These are phyloP conservation scores for Heteronetta atricapilla DNA, from an alignment of 2,113 vertebrate genomes.

Conservation along the genomic window DNA sequence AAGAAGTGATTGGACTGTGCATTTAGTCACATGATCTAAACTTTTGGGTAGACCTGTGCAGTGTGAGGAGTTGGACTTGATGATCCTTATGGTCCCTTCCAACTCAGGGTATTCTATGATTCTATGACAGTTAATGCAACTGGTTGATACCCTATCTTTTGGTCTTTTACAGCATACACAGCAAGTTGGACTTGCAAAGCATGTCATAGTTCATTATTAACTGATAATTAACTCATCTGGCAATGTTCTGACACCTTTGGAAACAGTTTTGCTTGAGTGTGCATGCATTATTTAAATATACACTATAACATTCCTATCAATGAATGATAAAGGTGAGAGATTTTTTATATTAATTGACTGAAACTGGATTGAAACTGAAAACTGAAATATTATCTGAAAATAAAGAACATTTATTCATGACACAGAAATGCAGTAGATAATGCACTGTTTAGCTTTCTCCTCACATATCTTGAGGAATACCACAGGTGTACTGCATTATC, in stretches of 20 bases:
- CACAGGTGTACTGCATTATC: not conserved
- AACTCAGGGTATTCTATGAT: too few species aligned
- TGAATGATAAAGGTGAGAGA: fast-evolving
- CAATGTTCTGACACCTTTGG: not conserved
- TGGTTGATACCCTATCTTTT: not conserved
- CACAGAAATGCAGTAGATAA: fast-evolving
- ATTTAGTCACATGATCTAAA: too few species aligned
- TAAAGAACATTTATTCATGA: not conserved
- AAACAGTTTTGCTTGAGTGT: not conserved
- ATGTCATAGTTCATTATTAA: not conserved
- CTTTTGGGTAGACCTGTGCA: too few species aligned
- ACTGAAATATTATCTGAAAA: not conserved
- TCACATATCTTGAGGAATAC: not conserved
- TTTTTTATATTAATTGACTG: not conserved
- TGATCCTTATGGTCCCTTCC: too few species aligned
- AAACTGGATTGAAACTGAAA: not conserved
- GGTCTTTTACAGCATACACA: not conserved
- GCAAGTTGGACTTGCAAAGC: not conserved
- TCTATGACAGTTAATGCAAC: not conserved
- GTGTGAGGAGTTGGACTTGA: too few species aligned
- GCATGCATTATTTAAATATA: not conserved
- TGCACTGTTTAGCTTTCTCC: not conserved
- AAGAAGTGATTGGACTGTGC: too few species aligned
- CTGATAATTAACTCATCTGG: not conserved
- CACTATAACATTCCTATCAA: not conserved